Percentiles rank a stretch among this genome's conserved stretches.
These are phyloP conservation scores for Rattus rattus DNA, from an alignment of 2,113 vertebrate species.

Conservation along the genomic window DNA sequence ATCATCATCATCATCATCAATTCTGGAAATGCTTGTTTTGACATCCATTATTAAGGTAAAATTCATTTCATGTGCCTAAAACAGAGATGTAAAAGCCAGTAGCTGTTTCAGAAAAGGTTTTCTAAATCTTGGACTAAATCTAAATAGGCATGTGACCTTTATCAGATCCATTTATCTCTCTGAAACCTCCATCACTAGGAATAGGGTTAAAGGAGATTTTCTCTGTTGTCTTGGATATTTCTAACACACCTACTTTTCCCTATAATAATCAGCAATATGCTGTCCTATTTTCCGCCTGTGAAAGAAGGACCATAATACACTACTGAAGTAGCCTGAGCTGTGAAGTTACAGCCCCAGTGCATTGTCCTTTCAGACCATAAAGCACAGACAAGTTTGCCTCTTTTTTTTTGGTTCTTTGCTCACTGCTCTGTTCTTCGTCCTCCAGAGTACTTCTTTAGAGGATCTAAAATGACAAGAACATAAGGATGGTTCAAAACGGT, in stretches of 20 bases:
- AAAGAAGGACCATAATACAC: background rate
- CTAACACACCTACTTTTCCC: background rate
- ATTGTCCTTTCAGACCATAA: background rate
- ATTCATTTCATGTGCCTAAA: background rate
- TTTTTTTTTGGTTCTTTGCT: background rate
- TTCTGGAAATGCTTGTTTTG: background rate
- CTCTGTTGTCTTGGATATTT: background rate
- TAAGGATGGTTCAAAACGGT: background rate
- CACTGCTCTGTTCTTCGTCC: background rate
- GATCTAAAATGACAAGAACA: background rate
- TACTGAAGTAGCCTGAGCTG: background rate
- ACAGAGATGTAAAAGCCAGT: background rate
- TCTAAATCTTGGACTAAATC: background rate
- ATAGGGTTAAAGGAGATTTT: background rate
- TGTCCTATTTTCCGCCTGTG: background rate
- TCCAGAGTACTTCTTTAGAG: background rate
- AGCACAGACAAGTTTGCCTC: accelerated
- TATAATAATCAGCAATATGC: background rate
- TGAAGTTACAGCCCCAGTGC: accelerated
- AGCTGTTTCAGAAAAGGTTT: background rate
- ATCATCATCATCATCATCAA: background rate
- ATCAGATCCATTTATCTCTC: background rate
- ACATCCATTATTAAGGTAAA: constrained; percentile 8
- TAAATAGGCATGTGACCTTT: background rate
- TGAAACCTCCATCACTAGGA: background rate